Evolutionary conservation across 1,140 invertebrate genomes (phyloP).

Genomic region (Papilio polyxenes): DNA sequence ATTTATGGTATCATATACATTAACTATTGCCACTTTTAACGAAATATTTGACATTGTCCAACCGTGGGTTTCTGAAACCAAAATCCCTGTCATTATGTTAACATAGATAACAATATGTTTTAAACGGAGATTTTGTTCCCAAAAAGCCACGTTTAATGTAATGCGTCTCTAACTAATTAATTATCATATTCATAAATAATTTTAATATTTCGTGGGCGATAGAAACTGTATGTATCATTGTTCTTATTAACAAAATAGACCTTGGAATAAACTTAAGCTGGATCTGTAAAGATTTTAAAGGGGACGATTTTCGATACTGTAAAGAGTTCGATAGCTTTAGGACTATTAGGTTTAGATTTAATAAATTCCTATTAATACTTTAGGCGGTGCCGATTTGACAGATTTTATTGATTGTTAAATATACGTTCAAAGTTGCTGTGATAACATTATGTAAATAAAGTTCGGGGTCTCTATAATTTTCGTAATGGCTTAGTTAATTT

Average conservation of each 20-base stretch:
- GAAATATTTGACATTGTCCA: no score
- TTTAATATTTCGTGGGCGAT: conserved; percentile 55
- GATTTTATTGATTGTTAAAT: conserved; percentile 38
- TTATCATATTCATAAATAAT: conserved; percentile 45
- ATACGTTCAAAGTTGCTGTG: conserved; percentile 16
- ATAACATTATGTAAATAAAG: conserved; percentile 35
- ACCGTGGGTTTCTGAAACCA: no score
- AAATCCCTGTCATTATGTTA: no score
- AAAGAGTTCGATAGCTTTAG: neutral
- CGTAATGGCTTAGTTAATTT: conserved; percentile 20
- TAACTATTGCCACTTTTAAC: no score
- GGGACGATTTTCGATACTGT: neutral
- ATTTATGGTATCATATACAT: no score
- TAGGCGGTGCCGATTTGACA: conserved; percentile 26
- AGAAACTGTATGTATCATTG: conserved; percentile 59
- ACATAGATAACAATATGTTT: no score
- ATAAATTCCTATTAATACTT: conserved; percentile 34
- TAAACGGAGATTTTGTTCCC: no score
- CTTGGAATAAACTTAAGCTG: conserved; percentile 60
- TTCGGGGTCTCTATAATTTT: conserved; percentile 29
- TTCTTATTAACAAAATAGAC: conserved; percentile 50
- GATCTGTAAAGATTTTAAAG: conserved; percentile 9
- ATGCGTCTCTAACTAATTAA: conserved; percentile 19
- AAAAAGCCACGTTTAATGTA: neutral
- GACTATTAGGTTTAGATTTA: neutral